Percentiles rank a stretch among this genome's conserved stretches.
Evolutionary conservation across 1,140 invertebrate species (phyloP).

Genomic region (Hypothenemus hampei): DNA sequence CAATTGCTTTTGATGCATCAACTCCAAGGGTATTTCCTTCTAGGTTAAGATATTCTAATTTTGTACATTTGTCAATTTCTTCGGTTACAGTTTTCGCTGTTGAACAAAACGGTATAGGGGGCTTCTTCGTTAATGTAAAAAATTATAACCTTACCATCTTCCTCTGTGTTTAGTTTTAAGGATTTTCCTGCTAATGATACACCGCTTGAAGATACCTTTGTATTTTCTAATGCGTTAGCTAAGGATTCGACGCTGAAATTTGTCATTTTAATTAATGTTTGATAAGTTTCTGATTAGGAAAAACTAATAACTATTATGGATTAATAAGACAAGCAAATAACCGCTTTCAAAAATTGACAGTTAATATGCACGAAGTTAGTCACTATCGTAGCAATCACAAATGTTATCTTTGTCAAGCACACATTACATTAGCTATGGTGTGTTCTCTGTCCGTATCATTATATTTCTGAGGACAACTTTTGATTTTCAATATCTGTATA

Average conservation of each 20-base stretch:
- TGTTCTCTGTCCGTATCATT: too few relatives aligned
- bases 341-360: too few relatives aligned
- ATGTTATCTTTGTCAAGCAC: too few relatives aligned
- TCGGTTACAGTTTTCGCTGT: slow-evolving; percentile 57
- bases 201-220: slow-evolving; percentile 42
- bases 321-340: too few relatives aligned
- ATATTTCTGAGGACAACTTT: too few relatives aligned
- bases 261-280: too few relatives aligned
- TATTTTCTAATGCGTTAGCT: slow-evolving; percentile 34
- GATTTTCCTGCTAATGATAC: slow-evolving; percentile 62
- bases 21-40: slow-evolving; percentile 93
- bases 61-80: slow-evolving; percentile 57
- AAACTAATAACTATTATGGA: too few relatives aligned
- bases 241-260: slow-evolving; percentile 35
- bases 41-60: slow-evolving; percentile 70
- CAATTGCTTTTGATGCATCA: slow-evolving; percentile 79
- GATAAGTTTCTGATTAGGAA: too few relatives aligned
- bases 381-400: too few relatives aligned
- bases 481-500: too few relatives aligned
- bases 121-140: background rate
- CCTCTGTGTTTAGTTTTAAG: slow-evolving; percentile 60
- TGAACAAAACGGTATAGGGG: background rate
- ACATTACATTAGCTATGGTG: too few relatives aligned
- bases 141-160: slow-evolving; percentile 54
- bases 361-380: too few relatives aligned